Base-by-base conservation (phyloP, 2,888 invertebrate genomes). In the Meiosimyza platycephala region DNA sequence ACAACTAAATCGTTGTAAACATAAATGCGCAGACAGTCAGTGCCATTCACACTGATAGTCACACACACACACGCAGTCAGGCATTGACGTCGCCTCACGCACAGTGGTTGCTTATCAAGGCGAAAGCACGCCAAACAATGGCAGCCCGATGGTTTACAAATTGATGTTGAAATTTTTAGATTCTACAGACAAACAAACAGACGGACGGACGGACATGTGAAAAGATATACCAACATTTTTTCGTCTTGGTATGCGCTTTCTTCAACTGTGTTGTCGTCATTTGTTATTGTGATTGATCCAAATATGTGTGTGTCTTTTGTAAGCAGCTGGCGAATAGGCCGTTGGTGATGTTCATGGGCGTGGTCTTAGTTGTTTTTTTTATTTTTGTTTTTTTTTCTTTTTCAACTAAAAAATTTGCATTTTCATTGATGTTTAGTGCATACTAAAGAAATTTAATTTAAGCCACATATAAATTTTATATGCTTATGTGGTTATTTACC, bases 1-100 rank as follows among this genome's bases (percentile, higher is more conserved):
- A 50, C 64, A 64, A 50, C 64, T 64, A 64, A 64, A 64, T 64
- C 64, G 64, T 22, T 51, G 64, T 64, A 52, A 22, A 48, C 51
- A 50, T 51, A 51, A 50, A 18, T 12, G 28, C 50, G 18, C 22
- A 64, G n/a, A 28, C 60, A 33, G 40, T 40, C 40, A 40, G 40
- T 40, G 40, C 40, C 40, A 40, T 40, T 40, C 40, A 62, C 28
- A 47, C 62, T 6, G 12, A 64, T 12, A 64, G 22, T 11, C 48
- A 6, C 13, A 22, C 51, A 64, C 18, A 50, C 33, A 47, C 60
- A 62, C 47, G 60, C 60, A 33, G 22, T 22, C 22, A 22, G 22
- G 22, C n/a, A n/a, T n/a, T n/a, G n/a, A n/a, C n/a, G n/a, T n/a
- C n/a, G n/a, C 22, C 22, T 22, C 2, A 22, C 47, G 60, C 60